A percentile compares a stretch with the other conserved stretches of the same genome.
These are phyloP conservation scores for Clinocottus analis DNA, from an alignment of 2,113 vertebrate species.

Conservation along the genomic window DNA sequence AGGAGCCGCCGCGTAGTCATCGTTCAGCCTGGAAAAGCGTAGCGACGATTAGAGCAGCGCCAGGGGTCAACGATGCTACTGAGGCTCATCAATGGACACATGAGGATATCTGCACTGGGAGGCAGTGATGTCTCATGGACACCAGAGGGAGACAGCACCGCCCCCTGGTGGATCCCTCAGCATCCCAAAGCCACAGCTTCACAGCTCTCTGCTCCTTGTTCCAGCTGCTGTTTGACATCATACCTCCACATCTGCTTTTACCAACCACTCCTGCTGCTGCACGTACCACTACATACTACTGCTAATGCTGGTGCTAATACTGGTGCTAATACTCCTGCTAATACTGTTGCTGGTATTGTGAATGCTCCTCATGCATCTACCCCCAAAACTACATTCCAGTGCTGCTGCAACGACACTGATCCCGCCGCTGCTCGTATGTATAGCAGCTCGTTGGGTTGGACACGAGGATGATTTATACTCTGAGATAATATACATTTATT, in stretches of 20 bases:
- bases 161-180: background rate
- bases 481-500: no score
- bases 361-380: background rate
- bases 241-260: background rate
- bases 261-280: background rate
- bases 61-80: background rate
- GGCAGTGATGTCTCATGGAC: background rate
- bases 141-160: constrained; percentile 46
- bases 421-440: background rate
- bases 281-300: no score
- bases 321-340: background rate
- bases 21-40: constrained; percentile 19
- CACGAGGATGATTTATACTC: background rate
- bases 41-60: background rate
- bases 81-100: background rate
- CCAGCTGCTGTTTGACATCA: background rate
- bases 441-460: background rate
- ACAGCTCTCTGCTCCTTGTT: background rate
- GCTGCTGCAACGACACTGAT: background rate
- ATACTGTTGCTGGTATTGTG: background rate
- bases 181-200: no score
- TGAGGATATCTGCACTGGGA: no score
- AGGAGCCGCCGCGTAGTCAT: constrained; percentile 73
- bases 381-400: background rate
- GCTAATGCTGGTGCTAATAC: background rate